Evolutionary conservation across 2,113 vertebrate genomes (phyloP).

Genomic region (Malurus elegans): DNA sequence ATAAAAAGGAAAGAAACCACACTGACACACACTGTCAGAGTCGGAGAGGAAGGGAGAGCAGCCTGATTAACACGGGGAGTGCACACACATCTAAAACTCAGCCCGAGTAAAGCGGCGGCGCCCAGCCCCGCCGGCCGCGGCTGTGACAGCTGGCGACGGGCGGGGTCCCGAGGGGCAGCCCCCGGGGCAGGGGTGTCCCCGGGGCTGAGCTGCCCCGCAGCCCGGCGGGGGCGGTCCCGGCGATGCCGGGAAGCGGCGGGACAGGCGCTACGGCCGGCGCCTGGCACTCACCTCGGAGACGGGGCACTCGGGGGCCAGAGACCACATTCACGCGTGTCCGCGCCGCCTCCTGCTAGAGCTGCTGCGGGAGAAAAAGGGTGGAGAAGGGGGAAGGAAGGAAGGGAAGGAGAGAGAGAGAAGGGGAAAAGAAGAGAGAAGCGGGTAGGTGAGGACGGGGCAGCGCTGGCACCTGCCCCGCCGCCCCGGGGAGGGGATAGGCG

Average conservation of each 20-base stretch:
- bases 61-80: background rate
- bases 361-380: background rate
- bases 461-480: background rate
- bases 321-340: background rate
- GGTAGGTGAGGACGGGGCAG: background rate
- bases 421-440: background rate
- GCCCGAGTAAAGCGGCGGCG: background rate
- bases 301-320: background rate
- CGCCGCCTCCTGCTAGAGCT: conserved; percentile 19
- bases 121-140: background rate
- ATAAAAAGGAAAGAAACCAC: background rate
- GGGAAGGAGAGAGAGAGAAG: no score
- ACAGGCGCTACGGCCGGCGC: background rate
- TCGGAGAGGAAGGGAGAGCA: background rate
- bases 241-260: background rate
- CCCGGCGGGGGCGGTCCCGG: background rate
- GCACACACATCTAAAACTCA: background rate
- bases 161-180: background rate
- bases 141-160: background rate
- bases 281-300: conserved; percentile 18
- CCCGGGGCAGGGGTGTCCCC: background rate
- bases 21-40: background rate
- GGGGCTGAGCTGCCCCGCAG: background rate
- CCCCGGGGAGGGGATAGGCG: background rate
- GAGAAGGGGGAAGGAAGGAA: background rate